These are phyloP conservation scores for Gymnothorax reevesii DNA, from an alignment of 2,797 vertebrate species.

Conservation along the genomic window DNA sequence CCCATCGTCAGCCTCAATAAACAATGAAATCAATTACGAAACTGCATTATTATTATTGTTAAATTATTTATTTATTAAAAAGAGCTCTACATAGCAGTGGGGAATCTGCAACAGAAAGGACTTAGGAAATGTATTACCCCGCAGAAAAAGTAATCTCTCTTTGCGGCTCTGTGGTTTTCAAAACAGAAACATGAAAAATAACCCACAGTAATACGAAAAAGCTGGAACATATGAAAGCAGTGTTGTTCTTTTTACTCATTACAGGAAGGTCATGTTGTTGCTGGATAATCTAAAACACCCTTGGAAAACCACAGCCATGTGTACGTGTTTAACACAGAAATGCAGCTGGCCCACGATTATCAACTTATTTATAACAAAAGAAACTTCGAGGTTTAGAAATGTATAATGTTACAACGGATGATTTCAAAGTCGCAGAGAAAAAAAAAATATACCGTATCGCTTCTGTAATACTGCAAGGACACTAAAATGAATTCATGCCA, in stretches of 20 bases:
- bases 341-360: constrained; percentile 37
- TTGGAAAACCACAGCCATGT: constrained; percentile 26
- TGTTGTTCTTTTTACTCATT: constrained; percentile 31
- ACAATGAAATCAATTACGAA: constrained; percentile 39
- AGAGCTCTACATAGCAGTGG: constrained; percentile 28
- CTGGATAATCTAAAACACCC: constrained; percentile 38
- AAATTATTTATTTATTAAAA: background rate
- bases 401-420: constrained; percentile 33
- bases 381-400: constrained; percentile 36
- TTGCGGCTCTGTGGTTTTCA: background rate
- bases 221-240: constrained; percentile 13
- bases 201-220: background rate
- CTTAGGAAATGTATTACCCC: constrained; percentile 25
- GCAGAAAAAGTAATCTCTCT: constrained; percentile 33
- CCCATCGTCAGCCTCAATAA: constrained; percentile 7
- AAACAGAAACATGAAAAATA: background rate
- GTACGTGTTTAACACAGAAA: constrained; percentile 40
- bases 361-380: constrained; percentile 44
- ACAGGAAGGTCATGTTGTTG: constrained; percentile 40
- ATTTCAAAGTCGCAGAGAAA: constrained; percentile 39
- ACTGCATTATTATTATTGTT: constrained; percentile 41
- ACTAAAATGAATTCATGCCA: constrained; percentile 49
- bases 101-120: constrained; percentile 28
- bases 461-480: constrained; percentile 56
- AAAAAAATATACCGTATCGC: constrained; percentile 40